A percentile compares a stretch with the other conserved stretches of the same genome.
phyloP scores from a whole-genome alignment of 2,797 vertebrate species.

The Chelidonichthys spinosus region DNA sequence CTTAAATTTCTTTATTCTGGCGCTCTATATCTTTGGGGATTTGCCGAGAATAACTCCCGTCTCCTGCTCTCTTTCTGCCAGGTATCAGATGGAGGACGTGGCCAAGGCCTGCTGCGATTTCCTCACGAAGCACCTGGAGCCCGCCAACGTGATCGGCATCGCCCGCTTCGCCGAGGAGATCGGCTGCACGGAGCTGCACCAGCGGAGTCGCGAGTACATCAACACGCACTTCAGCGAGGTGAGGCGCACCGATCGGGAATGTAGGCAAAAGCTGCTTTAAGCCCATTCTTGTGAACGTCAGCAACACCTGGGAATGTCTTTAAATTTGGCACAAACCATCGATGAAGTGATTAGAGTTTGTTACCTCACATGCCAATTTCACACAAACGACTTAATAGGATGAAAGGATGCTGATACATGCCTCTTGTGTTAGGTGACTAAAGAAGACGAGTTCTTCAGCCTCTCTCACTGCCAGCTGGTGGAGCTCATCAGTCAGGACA shows the following conservation, averaged over 20 bases:
- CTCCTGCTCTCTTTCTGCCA: constrained; percentile 23
- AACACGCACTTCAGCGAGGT: constrained; percentile 89
- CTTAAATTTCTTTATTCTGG: background rate
- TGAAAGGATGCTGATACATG: background rate
- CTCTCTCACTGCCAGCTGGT: constrained; percentile 88
- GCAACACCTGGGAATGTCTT: background rate
- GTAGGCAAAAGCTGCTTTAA: too few species aligned
- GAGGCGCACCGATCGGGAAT: background rate
- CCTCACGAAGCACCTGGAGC: constrained; percentile 85
- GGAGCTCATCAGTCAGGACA: constrained; percentile 89
- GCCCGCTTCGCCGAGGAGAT: constrained; percentile 87
- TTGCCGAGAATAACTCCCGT: background rate
- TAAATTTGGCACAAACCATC: background rate
- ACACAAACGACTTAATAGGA: background rate
- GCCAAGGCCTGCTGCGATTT: constrained; percentile 87
- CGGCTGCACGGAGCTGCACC: constrained; percentile 83
- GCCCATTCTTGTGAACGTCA: background rate
- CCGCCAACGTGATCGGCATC: constrained; percentile 88
- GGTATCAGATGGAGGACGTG: constrained; percentile 88
- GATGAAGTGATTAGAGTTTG: background rate
- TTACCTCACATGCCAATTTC: background rate
- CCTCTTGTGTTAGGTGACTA: constrained; percentile 81
- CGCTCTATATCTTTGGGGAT: background rate
- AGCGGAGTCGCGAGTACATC: constrained; percentile 84
- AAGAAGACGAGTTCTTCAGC: constrained; percentile 89